Evolutionary conservation across 2,113 vertebrate genomes (phyloP).

Genomic region (Eolophus roseicapilla): DNA sequence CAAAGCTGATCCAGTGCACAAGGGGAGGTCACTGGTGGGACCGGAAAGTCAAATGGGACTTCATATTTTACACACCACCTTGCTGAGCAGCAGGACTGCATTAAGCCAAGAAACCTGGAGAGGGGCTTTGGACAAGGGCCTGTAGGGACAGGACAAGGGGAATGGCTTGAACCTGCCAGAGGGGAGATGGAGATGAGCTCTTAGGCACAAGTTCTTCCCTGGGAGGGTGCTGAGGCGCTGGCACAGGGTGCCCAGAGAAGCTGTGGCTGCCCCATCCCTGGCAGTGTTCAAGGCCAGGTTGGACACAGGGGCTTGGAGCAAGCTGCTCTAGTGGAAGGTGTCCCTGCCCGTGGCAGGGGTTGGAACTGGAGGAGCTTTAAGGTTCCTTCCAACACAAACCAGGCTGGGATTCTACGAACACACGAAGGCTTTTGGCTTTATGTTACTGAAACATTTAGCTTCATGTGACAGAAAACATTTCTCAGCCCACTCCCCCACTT

Average conservation of each 20-base stretch:
- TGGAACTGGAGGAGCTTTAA: not conserved
- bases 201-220: too few species aligned
- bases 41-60: not conserved
- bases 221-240: too few species aligned
- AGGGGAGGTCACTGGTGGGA: not conserved
- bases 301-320: too few species aligned
- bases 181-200: too few species aligned
- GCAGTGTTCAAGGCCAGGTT: too few species aligned
- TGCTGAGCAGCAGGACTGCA: not conserved
- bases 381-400: not conserved
- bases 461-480: not conserved
- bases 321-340: not conserved
- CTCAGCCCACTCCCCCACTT: not conserved
- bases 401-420: not conserved
- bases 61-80: fast-evolving
- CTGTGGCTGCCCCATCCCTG: too few species aligned
- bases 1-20: too few species aligned
- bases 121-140: not conserved
- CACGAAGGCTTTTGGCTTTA: not conserved
- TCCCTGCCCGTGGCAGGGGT: not conserved
- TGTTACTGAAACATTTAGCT: not conserved
- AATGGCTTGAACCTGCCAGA: not conserved
- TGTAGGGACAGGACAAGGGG: not conserved
- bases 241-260: too few species aligned
- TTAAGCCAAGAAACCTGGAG: not conserved